Percentiles rank a stretch among this genome's conserved stretches.
Evolutionary conservation across 2,888 invertebrate species (phyloP).

Genomic region (Smittia sp.): DNA sequence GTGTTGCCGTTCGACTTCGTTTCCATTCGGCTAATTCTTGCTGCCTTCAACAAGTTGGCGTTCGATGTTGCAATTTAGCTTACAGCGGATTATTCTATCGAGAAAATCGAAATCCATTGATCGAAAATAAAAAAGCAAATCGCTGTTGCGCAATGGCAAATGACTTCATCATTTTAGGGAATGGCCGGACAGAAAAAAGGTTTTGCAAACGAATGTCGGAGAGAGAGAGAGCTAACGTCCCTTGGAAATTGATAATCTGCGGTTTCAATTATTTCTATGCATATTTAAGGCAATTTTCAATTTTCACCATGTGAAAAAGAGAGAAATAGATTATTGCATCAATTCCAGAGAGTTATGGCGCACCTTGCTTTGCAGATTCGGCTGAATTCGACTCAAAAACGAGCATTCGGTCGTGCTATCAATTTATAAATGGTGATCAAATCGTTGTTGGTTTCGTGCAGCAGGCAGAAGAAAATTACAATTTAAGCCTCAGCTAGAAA

Average conservation of each 20-base stretch:
- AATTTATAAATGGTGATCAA: constrained; percentile 27
- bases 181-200: background rate
- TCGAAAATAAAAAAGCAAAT: background rate
- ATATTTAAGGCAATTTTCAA: constrained; percentile 15
- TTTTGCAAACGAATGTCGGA: too few relatives aligned
- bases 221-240: background rate
- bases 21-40: background rate
- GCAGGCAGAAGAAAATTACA: background rate
- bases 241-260: constrained; percentile 18
- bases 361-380: constrained; percentile 16
- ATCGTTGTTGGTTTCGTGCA: background rate
- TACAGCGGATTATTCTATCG: background rate
- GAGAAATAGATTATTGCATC: background rate
- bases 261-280: constrained; percentile 18
- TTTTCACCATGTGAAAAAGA: constrained; percentile 8
- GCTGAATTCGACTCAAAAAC: constrained; percentile 9
- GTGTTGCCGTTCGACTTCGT: background rate
- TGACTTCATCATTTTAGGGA: constrained; percentile 3
- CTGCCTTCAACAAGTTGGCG: background rate
- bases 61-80: constrained; percentile 1
- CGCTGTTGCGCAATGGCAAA: constrained; percentile 1
- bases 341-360: constrained; percentile 3
- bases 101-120: background rate
- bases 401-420: constrained; percentile 15
- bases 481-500: too few relatives aligned